phyloP scores from a whole-genome alignment of 2,888 invertebrate species.

The Drosophila monieri region DNA sequence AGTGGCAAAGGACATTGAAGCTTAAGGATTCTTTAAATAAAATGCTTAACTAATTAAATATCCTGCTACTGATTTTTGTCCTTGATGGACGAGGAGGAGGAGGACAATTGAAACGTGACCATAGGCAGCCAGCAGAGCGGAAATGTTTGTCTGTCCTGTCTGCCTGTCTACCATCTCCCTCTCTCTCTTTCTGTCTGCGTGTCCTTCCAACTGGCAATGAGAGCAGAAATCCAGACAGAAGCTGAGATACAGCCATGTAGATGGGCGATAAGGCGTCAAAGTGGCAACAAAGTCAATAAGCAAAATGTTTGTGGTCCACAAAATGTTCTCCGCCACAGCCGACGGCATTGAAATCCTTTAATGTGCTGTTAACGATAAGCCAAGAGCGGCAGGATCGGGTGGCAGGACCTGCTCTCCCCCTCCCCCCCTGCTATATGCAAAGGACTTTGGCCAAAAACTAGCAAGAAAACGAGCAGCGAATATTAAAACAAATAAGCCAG shows the following conservation, averaged over 20 bases:
- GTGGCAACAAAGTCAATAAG: slow-evolving; percentile 59
- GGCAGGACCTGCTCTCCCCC: background rate
- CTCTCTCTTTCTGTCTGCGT: background rate
- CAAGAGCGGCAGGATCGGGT: slow-evolving; percentile 8
- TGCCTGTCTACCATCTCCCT: background rate
- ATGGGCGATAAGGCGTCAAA: slow-evolving; percentile 56
- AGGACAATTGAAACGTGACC: no score
- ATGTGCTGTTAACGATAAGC: slow-evolving; percentile 78
- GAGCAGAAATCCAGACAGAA: slow-evolving; percentile 17
- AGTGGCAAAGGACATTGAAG: background rate
- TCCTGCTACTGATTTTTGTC: slow-evolving; percentile 3
- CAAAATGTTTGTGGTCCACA: slow-evolving; percentile 48
- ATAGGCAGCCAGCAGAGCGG: slow-evolving; percentile 45
- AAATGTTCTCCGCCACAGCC: slow-evolving; percentile 45
- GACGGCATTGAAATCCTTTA: slow-evolving; percentile 71
- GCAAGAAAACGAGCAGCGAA: slow-evolving; percentile 72
- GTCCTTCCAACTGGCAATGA: slow-evolving; percentile 6
- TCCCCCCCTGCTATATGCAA: slow-evolving; percentile 58
- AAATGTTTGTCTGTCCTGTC: slow-evolving; percentile 44
- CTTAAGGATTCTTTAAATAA: background rate
- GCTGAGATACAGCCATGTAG: slow-evolving; percentile 29
- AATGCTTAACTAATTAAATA: slow-evolving; percentile 9
- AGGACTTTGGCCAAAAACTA: slow-evolving; percentile 66
- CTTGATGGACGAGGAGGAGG: slow-evolving; percentile 19
- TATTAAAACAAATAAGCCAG: slow-evolving; percentile 78